A percentile compares a stretch with the other conserved stretches of the same genome.
phyloP scores from a whole-genome alignment of 2,797 vertebrate species.

The Anguilla megastoma region DNA sequence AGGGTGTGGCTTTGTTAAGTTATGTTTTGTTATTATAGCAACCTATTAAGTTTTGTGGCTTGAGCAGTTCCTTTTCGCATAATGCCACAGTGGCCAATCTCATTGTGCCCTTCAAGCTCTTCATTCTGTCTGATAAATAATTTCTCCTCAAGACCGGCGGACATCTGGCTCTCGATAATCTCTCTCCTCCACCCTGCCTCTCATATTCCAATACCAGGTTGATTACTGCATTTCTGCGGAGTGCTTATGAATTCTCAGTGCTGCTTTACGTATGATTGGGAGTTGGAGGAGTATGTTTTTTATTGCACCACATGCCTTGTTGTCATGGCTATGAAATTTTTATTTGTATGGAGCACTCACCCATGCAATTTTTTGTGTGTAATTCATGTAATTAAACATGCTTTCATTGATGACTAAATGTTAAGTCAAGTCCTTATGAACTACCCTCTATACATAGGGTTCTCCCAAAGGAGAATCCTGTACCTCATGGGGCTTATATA shows the following conservation, averaged over 20 bases:
- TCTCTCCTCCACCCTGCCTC: not conserved
- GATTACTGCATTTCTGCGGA: not conserved
- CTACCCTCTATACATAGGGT: not conserved
- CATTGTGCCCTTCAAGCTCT: not conserved
- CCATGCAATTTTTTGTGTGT: not conserved
- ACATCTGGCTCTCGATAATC: not conserved
- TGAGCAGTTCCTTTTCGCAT: not conserved
- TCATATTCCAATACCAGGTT: not conserved
- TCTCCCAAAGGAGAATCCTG: not conserved
- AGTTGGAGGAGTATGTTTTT: not conserved
- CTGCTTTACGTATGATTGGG: not conserved
- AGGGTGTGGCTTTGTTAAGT: not conserved
- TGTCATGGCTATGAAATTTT: not conserved
- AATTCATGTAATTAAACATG: not conserved
- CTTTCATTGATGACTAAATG: not conserved
- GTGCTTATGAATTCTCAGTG: not conserved
- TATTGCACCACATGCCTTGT: not conserved
- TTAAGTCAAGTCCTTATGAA: not conserved
- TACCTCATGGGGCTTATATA: not conserved
- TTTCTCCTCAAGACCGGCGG: not conserved
- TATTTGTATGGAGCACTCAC: not conserved
- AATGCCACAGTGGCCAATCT: not conserved
- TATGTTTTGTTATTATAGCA: not conserved
- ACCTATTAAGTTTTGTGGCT: not conserved
- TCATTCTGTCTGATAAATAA: not conserved